Evolutionary conservation across 53 echinoderm and acorn worm species (phyloP).

Genomic region (Zoroaster sp.): DNA sequence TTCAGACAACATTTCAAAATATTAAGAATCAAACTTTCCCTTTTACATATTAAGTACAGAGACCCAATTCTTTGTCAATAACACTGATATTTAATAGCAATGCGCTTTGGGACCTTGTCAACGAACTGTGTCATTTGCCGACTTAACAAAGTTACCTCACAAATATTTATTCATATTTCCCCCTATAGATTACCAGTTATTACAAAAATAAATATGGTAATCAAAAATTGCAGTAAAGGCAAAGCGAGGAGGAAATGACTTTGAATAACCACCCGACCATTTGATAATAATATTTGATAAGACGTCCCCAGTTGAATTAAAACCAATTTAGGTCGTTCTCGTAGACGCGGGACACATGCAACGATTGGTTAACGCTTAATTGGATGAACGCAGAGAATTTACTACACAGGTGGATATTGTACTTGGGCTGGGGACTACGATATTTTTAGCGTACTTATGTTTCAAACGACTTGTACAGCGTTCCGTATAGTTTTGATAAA

Average conservation of each 20-base stretch:
- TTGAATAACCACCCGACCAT: neutral
- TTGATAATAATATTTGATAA: neutral
- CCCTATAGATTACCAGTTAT: neutral
- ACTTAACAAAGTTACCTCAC: neutral
- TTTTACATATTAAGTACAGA: neutral
- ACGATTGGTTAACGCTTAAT: constrained; percentile 16
- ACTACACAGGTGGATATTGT: neutral
- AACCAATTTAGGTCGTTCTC: neutral
- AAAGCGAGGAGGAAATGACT: neutral
- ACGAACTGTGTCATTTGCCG: neutral
- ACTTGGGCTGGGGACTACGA: no score
- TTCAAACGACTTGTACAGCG: neutral
- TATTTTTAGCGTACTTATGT: no score
- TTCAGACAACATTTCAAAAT: no score
- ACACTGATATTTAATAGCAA: neutral
- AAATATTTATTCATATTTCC: neutral
- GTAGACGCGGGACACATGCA: neutral
- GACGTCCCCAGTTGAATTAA: constrained; percentile 18
- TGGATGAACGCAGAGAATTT: neutral
- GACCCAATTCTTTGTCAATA: neutral
- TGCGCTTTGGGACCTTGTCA: neutral
- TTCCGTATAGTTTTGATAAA: no score
- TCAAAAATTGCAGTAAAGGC: neutral
- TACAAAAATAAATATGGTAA: neutral
- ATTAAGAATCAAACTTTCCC: no score